These are phyloP conservation scores for Nysson spinosus DNA, from an alignment of 2,888 invertebrate species.

Conservation along the genomic window DNA sequence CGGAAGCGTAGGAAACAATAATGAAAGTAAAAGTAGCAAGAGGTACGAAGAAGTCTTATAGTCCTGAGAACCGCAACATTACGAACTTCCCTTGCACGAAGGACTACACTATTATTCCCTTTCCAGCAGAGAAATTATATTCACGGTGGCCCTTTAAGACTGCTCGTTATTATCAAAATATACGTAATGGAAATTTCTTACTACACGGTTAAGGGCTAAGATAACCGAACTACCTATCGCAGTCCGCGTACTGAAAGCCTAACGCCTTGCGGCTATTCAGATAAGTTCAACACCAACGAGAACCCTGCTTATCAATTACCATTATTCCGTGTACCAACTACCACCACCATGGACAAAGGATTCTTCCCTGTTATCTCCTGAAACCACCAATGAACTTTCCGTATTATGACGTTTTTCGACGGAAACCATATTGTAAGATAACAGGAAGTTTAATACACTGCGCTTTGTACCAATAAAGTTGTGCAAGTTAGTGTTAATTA, in stretches of 20 bases:
- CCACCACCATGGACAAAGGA: neutral
- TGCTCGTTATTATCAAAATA: constrained; percentile 2
- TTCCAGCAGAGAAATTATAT: neutral
- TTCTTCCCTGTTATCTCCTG: neutral
- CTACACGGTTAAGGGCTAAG: neutral
- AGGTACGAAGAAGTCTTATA: constrained; percentile 2
- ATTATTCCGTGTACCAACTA: neutral
- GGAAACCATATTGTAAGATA: too few species aligned
- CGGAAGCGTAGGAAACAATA: neutral
- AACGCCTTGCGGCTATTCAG: neutral
- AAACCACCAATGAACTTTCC: neutral
- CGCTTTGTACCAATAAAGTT: too few species aligned
- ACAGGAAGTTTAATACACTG: too few species aligned
- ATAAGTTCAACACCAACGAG: neutral
- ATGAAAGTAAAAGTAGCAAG: constrained; percentile 28
- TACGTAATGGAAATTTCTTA: neutral
- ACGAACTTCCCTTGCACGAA: neutral
- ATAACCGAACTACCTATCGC: constrained; percentile 3
- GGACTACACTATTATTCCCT: constrained; percentile 4
- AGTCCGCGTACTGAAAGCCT: constrained; percentile 2
- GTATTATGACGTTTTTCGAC: too few species aligned
- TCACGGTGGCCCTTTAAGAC: neutral
- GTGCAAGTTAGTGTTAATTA: too few species aligned
- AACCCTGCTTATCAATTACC: constrained; percentile 1
- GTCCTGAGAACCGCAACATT: neutral